These are phyloP conservation scores for Sciurus carolinensis DNA, from an alignment of 2,797 vertebrate species.

Conservation along the genomic window DNA sequence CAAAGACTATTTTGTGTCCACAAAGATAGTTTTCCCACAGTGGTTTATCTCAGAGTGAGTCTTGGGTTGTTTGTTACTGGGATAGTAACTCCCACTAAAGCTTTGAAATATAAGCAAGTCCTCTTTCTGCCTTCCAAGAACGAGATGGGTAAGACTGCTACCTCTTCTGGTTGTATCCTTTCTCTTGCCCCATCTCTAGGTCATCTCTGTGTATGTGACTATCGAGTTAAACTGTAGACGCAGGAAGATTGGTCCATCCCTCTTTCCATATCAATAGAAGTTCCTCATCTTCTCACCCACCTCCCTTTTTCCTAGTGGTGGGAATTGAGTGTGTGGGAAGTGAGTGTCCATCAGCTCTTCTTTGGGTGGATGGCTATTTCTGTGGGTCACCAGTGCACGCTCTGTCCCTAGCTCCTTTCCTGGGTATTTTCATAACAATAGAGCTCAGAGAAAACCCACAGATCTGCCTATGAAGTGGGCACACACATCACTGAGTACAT, in stretches of 20 bases:
- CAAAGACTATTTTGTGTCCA: not conserved
- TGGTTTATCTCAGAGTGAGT: not conserved
- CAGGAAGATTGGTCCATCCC: not conserved
- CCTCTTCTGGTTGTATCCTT: not conserved
- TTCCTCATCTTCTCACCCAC: rapidly evolving
- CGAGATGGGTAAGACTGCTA: not conserved
- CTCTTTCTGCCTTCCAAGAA: too few relatives aligned
- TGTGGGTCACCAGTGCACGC: not conserved
- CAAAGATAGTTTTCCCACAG: not conserved
- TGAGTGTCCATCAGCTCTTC: not conserved
- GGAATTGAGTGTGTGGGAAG: not conserved
- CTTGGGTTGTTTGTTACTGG: too few relatives aligned
- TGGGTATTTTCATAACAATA: not conserved
- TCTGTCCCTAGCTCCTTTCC: not conserved
- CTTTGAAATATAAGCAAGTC: not conserved
- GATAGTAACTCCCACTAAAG: not conserved
- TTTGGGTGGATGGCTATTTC: not conserved
- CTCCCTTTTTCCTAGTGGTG: not conserved
- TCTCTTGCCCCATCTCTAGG: not conserved
- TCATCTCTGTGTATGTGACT: not conserved
- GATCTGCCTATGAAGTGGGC: not conserved
- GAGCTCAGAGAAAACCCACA: not conserved
- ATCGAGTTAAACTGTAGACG: not conserved
- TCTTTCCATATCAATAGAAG: not conserved
- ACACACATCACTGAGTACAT: not conserved